Percentiles rank a stretch among this genome's conserved stretches.
phyloP scores from a whole-genome alignment of 1,140 invertebrate species.

The Brachionus calyciflorus region DNA sequence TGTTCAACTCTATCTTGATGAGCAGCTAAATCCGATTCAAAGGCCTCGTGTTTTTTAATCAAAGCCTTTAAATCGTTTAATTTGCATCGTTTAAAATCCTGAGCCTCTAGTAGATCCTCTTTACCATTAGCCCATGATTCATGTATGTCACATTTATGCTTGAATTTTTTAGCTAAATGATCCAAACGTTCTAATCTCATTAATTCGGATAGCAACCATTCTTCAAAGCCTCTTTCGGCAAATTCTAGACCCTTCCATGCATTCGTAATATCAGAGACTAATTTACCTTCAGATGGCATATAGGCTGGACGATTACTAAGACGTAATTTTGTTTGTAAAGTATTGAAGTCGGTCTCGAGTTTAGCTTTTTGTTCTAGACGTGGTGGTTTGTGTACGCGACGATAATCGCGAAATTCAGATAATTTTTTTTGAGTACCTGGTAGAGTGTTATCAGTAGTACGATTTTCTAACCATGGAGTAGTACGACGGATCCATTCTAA shows the following conservation, averaged over 20 bases:
- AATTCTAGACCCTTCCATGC: constrained; percentile 96
- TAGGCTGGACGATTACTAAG: constrained; percentile 95
- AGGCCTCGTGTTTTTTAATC: constrained; percentile 99
- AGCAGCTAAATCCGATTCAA: constrained; percentile 94
- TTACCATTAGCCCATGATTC: constrained; percentile 97
- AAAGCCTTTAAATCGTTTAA: constrained; percentile 83
- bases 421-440: constrained; percentile 93
- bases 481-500: constrained; percentile 96
- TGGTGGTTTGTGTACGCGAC: constrained; percentile 95
- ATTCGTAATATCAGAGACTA: constrained; percentile 95
- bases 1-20: constrained; percentile 95
- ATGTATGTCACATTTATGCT: constrained; percentile 97
- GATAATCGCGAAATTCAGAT: constrained; percentile 95
- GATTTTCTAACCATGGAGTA: constrained; percentile 93
- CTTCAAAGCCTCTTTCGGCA: constrained; percentile 96
- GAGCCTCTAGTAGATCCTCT: constrained; percentile 81
- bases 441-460: constrained; percentile 94
- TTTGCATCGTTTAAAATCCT: constrained; percentile 89
- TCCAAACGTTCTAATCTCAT: constrained; percentile 95
- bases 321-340: constrained; percentile 88
- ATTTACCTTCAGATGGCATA: constrained; percentile 96
- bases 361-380: constrained; percentile 97
- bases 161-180: constrained; percentile 98
- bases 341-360: constrained; percentile 97
- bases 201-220: constrained; percentile 97